A percentile compares a stretch with the other conserved stretches of the same genome.
Evolutionary conservation across 2,113 vertebrate genomes (phyloP).

Genomic region (Laticauda laticaudata): DNA sequence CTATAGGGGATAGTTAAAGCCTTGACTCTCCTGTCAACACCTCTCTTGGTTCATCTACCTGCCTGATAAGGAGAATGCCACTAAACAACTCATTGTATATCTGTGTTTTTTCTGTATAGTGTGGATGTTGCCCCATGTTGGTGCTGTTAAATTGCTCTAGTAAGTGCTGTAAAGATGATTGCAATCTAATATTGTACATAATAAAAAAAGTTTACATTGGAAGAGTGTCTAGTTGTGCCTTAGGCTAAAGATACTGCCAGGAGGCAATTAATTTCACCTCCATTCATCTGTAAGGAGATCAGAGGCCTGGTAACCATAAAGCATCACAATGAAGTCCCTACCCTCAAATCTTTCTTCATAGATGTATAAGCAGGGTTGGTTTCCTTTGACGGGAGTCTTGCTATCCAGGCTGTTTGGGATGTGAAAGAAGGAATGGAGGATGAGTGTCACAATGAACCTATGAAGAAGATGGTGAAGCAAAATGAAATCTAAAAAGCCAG

Average conservation of each 20-base stretch:
- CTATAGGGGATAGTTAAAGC: background rate
- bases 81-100: background rate
- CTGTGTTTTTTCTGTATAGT: background rate
- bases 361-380: background rate
- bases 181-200: constrained; percentile 67
- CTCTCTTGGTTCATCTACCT: too few species aligned
- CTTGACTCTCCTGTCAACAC: too few species aligned
- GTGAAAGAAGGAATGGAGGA: background rate
- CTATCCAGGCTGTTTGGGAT: background rate
- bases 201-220: constrained; percentile 37
- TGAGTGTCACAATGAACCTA: background rate
- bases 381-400: background rate
- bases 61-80: background rate
- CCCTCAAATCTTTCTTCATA: background rate
- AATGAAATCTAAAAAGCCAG: background rate
- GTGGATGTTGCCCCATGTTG: background rate
- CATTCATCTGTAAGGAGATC: background rate
- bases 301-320: background rate
- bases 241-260: background rate
- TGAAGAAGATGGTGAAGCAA: too few species aligned
- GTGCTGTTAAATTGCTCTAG: constrained; percentile 2
- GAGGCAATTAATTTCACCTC: background rate
- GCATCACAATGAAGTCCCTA: background rate
- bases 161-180: constrained; percentile 55
- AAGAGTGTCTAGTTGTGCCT: background rate